A percentile compares a stretch with the other conserved stretches of the same genome.
These are phyloP conservation scores for Motacilla alba DNA, from an alignment of 2,113 vertebrate species.

Conservation along the genomic window DNA sequence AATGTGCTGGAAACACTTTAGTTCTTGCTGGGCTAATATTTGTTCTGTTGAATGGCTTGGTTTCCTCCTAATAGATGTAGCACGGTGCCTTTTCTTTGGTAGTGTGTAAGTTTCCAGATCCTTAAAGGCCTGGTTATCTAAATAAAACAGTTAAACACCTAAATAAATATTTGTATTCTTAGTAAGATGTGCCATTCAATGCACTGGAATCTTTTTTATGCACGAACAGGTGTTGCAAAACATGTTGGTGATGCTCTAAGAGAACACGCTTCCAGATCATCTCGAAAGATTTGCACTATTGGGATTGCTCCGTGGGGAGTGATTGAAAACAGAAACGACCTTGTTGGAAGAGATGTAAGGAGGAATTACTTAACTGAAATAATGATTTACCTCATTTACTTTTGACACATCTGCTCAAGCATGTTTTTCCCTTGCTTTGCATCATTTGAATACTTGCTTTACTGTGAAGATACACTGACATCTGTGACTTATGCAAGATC, in stretches of 20 bases:
- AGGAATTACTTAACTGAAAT: neutral
- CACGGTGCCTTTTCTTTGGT: neutral
- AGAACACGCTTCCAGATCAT: slow-evolving; percentile 93
- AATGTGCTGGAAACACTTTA: neutral
- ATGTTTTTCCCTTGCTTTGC: neutral
- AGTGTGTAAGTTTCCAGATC: neutral
- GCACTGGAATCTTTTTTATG: neutral
- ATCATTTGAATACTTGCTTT: neutral
- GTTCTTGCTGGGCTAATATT: neutral
- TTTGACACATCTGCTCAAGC: neutral
- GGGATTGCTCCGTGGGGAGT: slow-evolving; percentile 97
- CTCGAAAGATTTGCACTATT: slow-evolving; percentile 97
- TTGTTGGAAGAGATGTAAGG: slow-evolving; percentile 97
- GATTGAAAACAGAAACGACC: slow-evolving; percentile 97
- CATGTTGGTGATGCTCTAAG: slow-evolving; percentile 97
- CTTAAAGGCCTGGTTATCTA: neutral
- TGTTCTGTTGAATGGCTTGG: neutral
- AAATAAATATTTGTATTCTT: neutral
- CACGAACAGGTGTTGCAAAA: slow-evolving; percentile 89
- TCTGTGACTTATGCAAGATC: neutral
- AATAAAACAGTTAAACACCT: neutral
- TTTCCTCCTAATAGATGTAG: neutral
- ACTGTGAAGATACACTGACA: neutral
- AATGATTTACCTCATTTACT: neutral
- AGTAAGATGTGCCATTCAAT: neutral